phyloP scores from a whole-genome alignment of 2,113 vertebrate genomes.

The Piaya cayana region DNA sequence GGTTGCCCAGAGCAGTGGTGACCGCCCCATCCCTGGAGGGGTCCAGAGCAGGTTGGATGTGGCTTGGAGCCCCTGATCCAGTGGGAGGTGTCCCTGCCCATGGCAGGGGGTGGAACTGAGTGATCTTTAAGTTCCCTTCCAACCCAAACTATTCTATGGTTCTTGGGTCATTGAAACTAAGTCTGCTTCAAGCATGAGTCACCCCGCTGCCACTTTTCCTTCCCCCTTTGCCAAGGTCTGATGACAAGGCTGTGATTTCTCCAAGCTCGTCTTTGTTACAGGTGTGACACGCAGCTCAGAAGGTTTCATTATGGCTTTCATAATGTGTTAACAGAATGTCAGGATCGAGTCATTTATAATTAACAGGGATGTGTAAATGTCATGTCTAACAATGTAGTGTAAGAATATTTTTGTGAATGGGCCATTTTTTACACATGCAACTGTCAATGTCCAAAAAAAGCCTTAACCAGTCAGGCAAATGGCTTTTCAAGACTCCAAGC shows the following conservation, averaged over 20 bases:
- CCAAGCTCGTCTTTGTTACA: not conserved
- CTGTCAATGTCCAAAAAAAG: not conserved
- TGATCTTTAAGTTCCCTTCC: too few relatives aligned
- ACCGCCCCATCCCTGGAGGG: too few relatives aligned
- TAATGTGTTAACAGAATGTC: not conserved
- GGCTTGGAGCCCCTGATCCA: too few relatives aligned
- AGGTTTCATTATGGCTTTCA: slow-evolving; percentile 34
- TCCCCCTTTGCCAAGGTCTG: not conserved
- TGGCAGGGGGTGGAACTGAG: too few relatives aligned
- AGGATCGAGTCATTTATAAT: slow-evolving; percentile 32
- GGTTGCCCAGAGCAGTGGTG: too few relatives aligned
- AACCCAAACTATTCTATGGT: too few relatives aligned
- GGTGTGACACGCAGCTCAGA: not conserved
- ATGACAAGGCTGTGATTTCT: not conserved
- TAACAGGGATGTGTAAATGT: not conserved
- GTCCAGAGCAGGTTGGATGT: too few relatives aligned
- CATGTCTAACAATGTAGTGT: not conserved
- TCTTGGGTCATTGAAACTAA: not conserved
- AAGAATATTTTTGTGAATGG: not conserved
- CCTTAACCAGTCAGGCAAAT: not conserved
- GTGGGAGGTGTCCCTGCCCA: too few relatives aligned
- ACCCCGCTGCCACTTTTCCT: not conserved
- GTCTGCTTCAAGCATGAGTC: not conserved
- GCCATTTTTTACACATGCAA: not conserved
- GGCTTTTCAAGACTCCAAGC: not conserved